Conservation (phyloP, 2,888 invertebrate genomes). For the Charanyca ferruginea region DNA sequence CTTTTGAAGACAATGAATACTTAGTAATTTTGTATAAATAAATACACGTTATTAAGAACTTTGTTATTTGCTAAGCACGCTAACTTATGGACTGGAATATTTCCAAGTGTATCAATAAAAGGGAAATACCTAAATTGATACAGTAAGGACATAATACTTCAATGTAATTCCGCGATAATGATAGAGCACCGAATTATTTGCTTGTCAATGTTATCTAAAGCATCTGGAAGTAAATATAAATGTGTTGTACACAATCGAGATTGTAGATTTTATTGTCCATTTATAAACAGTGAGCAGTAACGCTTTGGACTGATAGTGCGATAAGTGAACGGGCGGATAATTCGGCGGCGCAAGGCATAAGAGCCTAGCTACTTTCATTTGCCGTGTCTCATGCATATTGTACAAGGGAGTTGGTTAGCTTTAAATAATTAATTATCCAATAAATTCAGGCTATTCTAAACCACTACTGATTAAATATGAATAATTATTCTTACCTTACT, state of each 20-base stretch:
- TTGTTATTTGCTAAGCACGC: slow-evolving; percentile 26
- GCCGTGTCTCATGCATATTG: neutral
- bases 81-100: slow-evolving; percentile 6
- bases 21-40: slow-evolving; percentile 9
- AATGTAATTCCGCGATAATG: slow-evolving; percentile 55
- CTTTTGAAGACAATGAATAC: slow-evolving; percentile 33
- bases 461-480: slow-evolving; percentile 1
- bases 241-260: slow-evolving; percentile 74
- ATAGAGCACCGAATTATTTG: slow-evolving; percentile 69
- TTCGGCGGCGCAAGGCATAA: slow-evolving; percentile 58
- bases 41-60: slow-evolving; percentile 9
- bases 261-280: slow-evolving; percentile 77
- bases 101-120: slow-evolving; percentile 19
- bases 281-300: slow-evolving; percentile 73
- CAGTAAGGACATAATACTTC: slow-evolving; percentile 43
- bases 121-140: slow-evolving; percentile 11
- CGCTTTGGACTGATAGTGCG: slow-evolving; percentile 70
- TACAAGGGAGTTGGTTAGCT: neutral
- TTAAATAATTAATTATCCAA: slow-evolving; percentile 3
- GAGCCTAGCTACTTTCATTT: slow-evolving; percentile 31
- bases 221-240: slow-evolving; percentile 69
- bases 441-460: neutral
- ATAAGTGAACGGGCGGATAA: slow-evolving; percentile 73
- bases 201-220: slow-evolving; percentile 73
- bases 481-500: slow-evolving; percentile 22